Conservation (phyloP, 2,797 vertebrate genomes). For the Xiphophorus birchmanni region DNA sequence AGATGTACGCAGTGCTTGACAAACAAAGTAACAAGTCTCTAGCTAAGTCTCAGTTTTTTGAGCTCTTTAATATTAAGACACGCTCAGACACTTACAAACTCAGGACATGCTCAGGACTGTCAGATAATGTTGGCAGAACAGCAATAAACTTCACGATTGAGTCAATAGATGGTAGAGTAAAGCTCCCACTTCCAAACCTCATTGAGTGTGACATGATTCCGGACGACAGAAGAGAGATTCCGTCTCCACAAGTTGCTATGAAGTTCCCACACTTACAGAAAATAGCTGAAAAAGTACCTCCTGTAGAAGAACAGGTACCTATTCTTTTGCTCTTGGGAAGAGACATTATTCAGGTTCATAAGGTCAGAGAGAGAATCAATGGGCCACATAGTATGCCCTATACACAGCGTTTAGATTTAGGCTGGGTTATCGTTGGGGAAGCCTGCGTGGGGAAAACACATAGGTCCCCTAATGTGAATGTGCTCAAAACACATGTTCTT, state of each 20-base stretch:
- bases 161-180: too few species aligned
- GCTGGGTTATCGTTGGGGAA: not conserved
- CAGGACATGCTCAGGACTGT: conserved; percentile 6
- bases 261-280: not conserved
- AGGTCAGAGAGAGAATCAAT: not conserved
- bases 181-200: too few species aligned
- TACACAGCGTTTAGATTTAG: not conserved
- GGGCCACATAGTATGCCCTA: not conserved
- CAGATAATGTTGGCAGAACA: conserved; percentile 6
- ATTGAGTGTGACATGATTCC: too few species aligned
- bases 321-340: not conserved
- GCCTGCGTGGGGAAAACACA: not conserved
- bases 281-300: not conserved
- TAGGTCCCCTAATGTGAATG: not conserved
- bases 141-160: too few species aligned
- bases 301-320: not conserved
- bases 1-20: conserved; percentile 22
- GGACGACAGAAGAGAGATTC: too few species aligned
- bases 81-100: conserved; percentile 5
- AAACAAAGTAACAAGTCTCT: conserved; percentile 46
- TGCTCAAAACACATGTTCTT: not conserved
- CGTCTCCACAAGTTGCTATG: too few species aligned
- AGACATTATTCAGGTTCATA: conserved; percentile 1
- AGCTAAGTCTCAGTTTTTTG: conserved; percentile 27
- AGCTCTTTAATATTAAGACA: conserved; percentile 15